Base-by-base conservation (phyloP, 2,888 invertebrate genomes). In the Adelognathus sp. region DNA sequence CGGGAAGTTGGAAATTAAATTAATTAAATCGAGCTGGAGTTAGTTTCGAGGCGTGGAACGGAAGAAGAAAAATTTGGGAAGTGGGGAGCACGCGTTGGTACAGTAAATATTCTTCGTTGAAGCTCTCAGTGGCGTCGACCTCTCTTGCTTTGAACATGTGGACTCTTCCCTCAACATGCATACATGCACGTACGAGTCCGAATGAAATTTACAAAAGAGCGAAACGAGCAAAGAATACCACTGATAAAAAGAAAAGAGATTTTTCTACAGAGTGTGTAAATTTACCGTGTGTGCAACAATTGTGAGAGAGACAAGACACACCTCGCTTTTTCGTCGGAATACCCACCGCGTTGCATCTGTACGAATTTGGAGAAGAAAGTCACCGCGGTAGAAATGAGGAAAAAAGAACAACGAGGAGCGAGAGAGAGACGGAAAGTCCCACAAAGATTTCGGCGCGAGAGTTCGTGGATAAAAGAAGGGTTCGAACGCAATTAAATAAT, bases 401-500 rank as follows among this genome's bases (percentile, higher is more conserved):
- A 44, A 63, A 58, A 69, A 76, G 56, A 69, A 63, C 14, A 41
- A 61, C 24, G 39, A 29, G 31, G 61, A 24, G 41, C n/a, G 7
- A 21, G 29, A 58, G 44, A 16, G 67, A 41, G 44, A 61, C n/a
- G 44, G 31, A 67, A 61, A 63, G n/a, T 46, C 36, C 0, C n/a
- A 24, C 33, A 29, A 11, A 52, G 36, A 11, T 31, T 66, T 39
- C 18, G 2, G 36, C 7, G n/a, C 9, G n/a, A n/a, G 39, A 52
- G 33, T 50, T 58, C 54, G 18, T 11, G 58, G 36, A 33, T 36
- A 52, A 46, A 73, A 60, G 66, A 72, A 54, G 50, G 72, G 67
- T 24, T 61, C 69, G 67, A 69, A 79, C 63, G 84, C 83, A 84
- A 87, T 87, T 86, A 87, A 88, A 87, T 87, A 87, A 88, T 88